Conservation (phyloP, 2,888 invertebrate species). For the Acanthococcus lagerstroemiae region DNA sequence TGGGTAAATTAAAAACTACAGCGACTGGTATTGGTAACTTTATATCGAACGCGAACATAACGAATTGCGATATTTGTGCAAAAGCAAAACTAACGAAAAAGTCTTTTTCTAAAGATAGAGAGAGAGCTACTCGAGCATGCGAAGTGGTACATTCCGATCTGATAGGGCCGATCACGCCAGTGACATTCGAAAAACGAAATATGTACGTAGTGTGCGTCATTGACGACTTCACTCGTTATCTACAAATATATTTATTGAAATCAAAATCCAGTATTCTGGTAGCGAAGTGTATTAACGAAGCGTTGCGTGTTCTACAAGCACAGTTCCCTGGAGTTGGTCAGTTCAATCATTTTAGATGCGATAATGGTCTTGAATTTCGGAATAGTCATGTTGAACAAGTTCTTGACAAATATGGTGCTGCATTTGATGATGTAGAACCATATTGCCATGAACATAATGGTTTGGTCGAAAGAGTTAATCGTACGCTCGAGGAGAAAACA, state of each 20-base stretch:
- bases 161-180: not conserved
- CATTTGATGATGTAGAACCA: too few relatives aligned
- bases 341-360: too few relatives aligned
- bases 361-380: too few relatives aligned
- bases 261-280: not conserved
- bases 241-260: not conserved
- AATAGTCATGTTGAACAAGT: too few relatives aligned
- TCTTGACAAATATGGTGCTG: too few relatives aligned
- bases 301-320: not conserved
- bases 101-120: not conserved
- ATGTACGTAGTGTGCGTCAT: not conserved
- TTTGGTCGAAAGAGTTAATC: too few relatives aligned
- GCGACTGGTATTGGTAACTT: too few relatives aligned
- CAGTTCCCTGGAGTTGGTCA: not conserved
- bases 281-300: not conserved
- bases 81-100: not conserved
- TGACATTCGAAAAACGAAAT: not conserved
- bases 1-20: not conserved
- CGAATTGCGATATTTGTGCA: not conserved
- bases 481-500: too few relatives aligned
- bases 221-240: not conserved
- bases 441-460: too few relatives aligned
- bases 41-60: too few relatives aligned
- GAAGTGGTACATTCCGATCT: not conserved
- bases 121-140: not conserved